Conservation (phyloP, 2,113 vertebrate genomes). For the Poicephalus gulielmi region DNA sequence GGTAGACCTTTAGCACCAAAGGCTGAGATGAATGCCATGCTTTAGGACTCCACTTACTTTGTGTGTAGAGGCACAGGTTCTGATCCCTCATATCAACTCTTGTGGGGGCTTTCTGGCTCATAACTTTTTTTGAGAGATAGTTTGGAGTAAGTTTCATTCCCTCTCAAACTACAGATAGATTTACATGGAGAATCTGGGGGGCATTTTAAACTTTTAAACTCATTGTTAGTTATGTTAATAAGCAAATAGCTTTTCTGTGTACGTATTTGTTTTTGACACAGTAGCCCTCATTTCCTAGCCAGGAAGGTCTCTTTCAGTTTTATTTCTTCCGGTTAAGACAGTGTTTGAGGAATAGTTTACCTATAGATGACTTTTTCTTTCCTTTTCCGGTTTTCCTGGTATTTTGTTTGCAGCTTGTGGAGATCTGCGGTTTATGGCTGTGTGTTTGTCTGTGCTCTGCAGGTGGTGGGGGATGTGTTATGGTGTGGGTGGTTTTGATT, state of each 20-base stretch:
- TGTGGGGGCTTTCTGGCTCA: background rate
- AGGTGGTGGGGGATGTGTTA: background rate
- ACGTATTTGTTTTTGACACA: background rate
- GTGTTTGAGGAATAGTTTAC: background rate
- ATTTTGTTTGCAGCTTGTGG: background rate
- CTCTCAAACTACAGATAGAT: background rate
- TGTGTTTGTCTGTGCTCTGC: background rate
- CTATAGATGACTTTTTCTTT: background rate
- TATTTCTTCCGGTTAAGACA: background rate
- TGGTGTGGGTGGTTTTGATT: background rate
- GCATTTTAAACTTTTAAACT: background rate
- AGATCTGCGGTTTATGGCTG: background rate
- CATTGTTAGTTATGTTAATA: background rate
- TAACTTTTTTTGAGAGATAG: background rate
- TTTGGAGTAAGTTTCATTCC: background rate
- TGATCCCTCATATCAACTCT: background rate
- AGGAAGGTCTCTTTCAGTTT: background rate
- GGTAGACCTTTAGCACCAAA: background rate
- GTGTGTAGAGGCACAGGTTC: background rate
- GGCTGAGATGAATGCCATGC: background rate
- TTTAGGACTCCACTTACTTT: background rate
- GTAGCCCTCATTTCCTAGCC: background rate
- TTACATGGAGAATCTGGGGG: background rate
- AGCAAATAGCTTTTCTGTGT: background rate
- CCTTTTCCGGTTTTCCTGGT: background rate